Base-by-base conservation (phyloP, 1,140 invertebrate genomes). In the Lepidurus couesii region DNA sequence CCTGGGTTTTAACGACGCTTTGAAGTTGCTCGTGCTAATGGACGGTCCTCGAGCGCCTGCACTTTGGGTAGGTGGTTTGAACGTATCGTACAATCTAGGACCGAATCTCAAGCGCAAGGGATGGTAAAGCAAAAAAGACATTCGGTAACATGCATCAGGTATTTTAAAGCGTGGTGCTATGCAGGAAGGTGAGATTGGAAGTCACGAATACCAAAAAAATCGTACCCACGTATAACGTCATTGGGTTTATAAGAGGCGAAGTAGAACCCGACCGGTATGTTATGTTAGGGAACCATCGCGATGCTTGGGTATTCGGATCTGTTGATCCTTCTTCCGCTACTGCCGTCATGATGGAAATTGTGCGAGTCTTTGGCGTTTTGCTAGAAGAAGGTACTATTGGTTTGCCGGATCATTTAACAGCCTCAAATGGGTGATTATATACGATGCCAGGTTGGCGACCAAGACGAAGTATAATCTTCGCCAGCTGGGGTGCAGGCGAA, bases 261-360 rank as follows among this genome's bases (percentile, higher is more conserved):
- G 82, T 86, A 7, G 88, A 88, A 81, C 87, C 87, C 65, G 87
- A 90, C 81, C 81, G 87, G 5, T 90, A 88, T 82, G 84, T 90
- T n/a, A 84, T 90, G 43, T 81, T 90, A 10, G 89, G 89, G 6
- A 89, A 88, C 80, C 89, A 90, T 80, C 84, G 87, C 75, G 89
- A 90, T 83, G 86, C 89, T 21, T 90, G 88, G 88, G 85, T 85
- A 6, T 87, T 86, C 80, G 88, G 88, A n/a, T 85, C 87, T n/a
- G 79, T 88, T 24, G 89, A 90, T 82, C 88, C 88, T 87, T 84
- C 85, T 86, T 80, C 82, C 73, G 88, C 88, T 1, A 87, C 88
- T 9, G 88, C 88, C 0, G 84, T 84, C 8, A 81, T 90, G 76
- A 82, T 88, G 9, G 83, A 83, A 76, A 75, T 83, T 7, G 77